A percentile compares a stretch with the other conserved stretches of the same genome.
Conservation (phyloP, 2,888 invertebrate genomes). For the Lasioglossum villosulum region DNA sequence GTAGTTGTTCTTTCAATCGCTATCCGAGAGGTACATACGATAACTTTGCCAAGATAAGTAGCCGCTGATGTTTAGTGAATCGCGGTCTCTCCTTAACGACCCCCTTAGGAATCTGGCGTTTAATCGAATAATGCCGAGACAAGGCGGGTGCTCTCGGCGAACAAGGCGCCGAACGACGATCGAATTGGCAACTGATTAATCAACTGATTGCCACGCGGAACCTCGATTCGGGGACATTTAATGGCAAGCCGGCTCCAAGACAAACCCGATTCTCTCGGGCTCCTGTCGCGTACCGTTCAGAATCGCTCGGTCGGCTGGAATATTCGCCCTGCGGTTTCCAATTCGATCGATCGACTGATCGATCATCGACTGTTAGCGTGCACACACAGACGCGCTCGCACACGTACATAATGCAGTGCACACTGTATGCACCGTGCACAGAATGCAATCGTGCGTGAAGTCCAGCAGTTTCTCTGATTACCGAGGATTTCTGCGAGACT, state of each 20-base stretch:
- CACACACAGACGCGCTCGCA: neutral
- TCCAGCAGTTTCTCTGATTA: constrained; percentile 56
- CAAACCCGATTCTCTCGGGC: constrained; percentile 2
- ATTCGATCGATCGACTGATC: constrained; percentile 18
- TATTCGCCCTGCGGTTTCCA: constrained; percentile 10
- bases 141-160: neutral
- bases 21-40: no score
- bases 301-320: constrained; percentile 20
- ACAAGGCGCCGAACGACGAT: constrained; percentile 6
- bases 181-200: constrained; percentile 3
- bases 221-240: constrained; percentile 17
- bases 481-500: neutral
- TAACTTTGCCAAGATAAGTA: neutral
- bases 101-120: neutral
- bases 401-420: neutral
- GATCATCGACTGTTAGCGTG: constrained; percentile 42
- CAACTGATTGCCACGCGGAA: neutral
- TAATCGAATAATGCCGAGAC: neutral
- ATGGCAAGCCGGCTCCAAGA: constrained; percentile 16
- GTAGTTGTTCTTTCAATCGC: no score
- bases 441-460: constrained; percentile 46
- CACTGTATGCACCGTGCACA: neutral
- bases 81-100: neutral
- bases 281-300: constrained; percentile 3
- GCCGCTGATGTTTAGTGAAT: neutral